Conservation (phyloP, 2,113 vertebrate genomes). For the Larimichthys polyactis region DNA sequence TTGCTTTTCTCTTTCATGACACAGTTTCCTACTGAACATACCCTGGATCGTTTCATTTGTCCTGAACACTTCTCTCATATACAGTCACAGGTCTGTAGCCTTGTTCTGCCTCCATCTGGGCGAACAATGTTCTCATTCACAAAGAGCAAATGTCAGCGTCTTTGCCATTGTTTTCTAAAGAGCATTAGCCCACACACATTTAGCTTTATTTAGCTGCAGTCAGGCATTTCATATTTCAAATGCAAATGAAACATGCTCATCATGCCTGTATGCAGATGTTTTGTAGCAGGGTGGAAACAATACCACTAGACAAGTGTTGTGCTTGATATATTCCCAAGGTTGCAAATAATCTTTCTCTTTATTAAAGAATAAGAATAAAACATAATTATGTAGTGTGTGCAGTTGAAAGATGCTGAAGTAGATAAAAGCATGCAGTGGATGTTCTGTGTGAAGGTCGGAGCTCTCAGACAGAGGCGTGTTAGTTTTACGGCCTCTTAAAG, state of each 20-base stretch:
- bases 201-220: not conserved
- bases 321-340: not conserved
- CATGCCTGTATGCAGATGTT: not conserved
- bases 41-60: not conserved
- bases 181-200: conserved; percentile 23
- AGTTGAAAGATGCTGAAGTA: not conserved
- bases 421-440: not conserved
- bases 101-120: conserved; percentile 16
- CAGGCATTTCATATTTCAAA: not conserved
- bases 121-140: conserved; percentile 53
- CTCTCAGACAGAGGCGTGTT: conserved; percentile 27
- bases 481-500: conserved; percentile 51
- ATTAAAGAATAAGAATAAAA: not conserved
- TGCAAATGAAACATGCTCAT: not conserved
- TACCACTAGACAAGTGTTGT: not conserved
- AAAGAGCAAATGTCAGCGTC: conserved; percentile 20
- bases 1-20: too few species aligned
- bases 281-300: not conserved
- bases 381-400: not conserved
- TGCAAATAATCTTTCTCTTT: not conserved
- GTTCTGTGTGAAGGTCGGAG: not conserved
- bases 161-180: conserved; percentile 21
- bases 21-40: not conserved
- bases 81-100: not conserved
- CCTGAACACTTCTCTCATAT: not conserved